phyloP scores from a whole-genome alignment of 92 coral and sea anemone species.

The Porites lobata region DNA sequence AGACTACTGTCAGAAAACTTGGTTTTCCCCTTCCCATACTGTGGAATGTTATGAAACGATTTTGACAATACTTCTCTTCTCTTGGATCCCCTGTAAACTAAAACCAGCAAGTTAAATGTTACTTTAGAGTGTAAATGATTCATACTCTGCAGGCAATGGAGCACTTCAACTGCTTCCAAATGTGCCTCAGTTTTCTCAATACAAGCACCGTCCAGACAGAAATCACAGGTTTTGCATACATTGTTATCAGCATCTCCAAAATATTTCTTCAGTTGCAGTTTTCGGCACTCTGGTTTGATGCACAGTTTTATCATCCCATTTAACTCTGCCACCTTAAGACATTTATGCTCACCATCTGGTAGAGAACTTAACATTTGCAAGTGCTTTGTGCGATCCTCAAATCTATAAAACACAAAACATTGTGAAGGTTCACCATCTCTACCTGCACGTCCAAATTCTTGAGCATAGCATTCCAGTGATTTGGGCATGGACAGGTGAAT shows the following conservation, averaged over 20 bases:
- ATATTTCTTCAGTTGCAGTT: conserved; percentile 22
- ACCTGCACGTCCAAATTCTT: conserved; percentile 74
- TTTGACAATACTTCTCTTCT: conserved; percentile 40
- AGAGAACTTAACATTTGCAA: conserved; percentile 8
- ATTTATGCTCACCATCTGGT: conserved; percentile 9
- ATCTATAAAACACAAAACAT: conserved; percentile 42
- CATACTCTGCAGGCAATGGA: neutral
- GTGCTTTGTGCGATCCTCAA: conserved; percentile 47
- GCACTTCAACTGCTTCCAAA: conserved; percentile 5
- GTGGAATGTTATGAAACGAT: conserved; percentile 45
- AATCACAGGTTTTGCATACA: conserved; percentile 13
- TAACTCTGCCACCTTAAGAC: conserved; percentile 1
- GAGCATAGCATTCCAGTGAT: conserved; percentile 65
- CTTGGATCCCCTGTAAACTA: conserved; percentile 33
- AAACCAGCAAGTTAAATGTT: neutral
- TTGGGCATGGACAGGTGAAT: conserved; percentile 62
- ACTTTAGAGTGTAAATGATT: conserved; percentile 7
- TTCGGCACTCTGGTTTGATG: conserved; percentile 30
- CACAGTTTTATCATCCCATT: conserved; percentile 31
- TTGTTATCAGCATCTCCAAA: conserved; percentile 21
- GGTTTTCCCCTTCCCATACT: conserved; percentile 55
- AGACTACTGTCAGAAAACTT: conserved; percentile 27
- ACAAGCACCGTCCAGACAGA: conserved; percentile 14
- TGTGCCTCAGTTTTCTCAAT: neutral
- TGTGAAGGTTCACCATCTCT: conserved; percentile 63